These are phyloP conservation scores for Euphonia xanthogaster DNA, from an alignment of 2,797 vertebrate genomes.

Conservation along the genomic window DNA sequence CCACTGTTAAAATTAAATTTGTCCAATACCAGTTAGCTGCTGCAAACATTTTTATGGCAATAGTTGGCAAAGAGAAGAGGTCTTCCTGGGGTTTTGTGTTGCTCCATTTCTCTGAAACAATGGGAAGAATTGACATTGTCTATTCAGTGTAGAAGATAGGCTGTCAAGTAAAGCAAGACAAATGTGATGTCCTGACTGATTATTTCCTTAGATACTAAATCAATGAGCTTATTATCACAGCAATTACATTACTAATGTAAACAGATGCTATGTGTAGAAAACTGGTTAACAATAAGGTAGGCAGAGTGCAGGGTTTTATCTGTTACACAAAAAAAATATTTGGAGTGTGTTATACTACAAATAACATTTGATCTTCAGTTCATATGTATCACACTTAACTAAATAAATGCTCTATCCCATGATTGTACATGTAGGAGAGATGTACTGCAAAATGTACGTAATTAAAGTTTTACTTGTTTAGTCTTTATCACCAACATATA, in stretches of 20 bases:
- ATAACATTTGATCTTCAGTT: neutral
- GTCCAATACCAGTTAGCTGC: neutral
- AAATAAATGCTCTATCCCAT: neutral
- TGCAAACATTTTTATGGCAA: constrained; percentile 3
- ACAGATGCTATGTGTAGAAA: constrained; percentile 88
- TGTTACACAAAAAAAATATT: neutral
- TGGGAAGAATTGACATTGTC: constrained; percentile 78
- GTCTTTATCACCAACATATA: neutral
- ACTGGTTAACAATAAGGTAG: constrained; percentile 77
- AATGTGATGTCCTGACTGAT: constrained; percentile 88
- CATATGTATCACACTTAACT: neutral
- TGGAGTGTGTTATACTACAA: neutral
- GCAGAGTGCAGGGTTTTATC: neutral
- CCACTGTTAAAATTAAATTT: constrained; percentile 10
- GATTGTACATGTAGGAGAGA: neutral
- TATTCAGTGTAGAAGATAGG: constrained; percentile 82
- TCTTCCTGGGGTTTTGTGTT: constrained; percentile 20
- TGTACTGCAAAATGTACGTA: neutral
- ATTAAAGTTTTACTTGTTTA: neutral
- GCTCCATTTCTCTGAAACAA: constrained; percentile 81
- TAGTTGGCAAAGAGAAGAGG: neutral
- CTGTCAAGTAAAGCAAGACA: constrained; percentile 93
- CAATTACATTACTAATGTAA: constrained; percentile 93
- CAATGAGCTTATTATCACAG: constrained; percentile 92
- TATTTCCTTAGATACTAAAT: constrained; percentile 92